phyloP scores from a whole-genome alignment of 1,140 invertebrate genomes.

The Carcinoscorpius rotundicauda region DNA sequence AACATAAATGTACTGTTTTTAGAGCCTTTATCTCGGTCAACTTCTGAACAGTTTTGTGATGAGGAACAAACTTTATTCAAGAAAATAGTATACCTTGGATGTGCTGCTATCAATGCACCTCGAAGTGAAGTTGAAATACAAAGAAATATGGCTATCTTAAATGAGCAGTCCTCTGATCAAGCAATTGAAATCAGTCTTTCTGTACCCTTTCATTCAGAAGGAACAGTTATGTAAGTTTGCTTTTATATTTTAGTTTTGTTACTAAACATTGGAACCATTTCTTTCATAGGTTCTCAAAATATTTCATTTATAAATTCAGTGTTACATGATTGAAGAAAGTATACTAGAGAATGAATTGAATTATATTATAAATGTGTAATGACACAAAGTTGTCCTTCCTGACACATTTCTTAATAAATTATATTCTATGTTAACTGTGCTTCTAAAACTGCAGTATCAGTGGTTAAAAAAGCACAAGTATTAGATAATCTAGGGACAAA shows the following conservation, averaged over 20 bases:
- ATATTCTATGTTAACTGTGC: no score
- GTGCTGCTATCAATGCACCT: constrained; percentile 81
- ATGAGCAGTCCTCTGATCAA: constrained; percentile 56
- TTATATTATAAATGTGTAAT: no score
- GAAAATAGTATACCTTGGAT: constrained; percentile 87
- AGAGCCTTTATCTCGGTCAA: constrained; percentile 14
- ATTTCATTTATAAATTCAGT: no score
- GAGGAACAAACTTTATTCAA: constrained; percentile 84
- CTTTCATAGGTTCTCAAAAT: no score
- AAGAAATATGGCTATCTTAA: constrained; percentile 81
- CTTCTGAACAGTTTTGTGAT: constrained; percentile 29
- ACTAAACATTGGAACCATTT: no score
- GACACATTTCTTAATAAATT: no score
- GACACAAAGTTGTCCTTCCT: no score
- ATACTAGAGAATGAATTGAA: no score
- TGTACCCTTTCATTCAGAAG: constrained; percentile 73
- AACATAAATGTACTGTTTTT: background rate
- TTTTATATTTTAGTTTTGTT: background rate
- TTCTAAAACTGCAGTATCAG: no score
- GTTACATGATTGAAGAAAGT: no score
- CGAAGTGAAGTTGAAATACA: constrained; percentile 92
- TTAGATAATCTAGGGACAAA: no score
- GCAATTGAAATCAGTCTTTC: constrained; percentile 63
- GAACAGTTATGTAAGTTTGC: constrained; percentile 41
- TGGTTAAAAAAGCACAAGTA: no score